Evolutionary conservation across 2,888 invertebrate genomes (phyloP).

Genomic region (Crematogaster levior): DNA sequence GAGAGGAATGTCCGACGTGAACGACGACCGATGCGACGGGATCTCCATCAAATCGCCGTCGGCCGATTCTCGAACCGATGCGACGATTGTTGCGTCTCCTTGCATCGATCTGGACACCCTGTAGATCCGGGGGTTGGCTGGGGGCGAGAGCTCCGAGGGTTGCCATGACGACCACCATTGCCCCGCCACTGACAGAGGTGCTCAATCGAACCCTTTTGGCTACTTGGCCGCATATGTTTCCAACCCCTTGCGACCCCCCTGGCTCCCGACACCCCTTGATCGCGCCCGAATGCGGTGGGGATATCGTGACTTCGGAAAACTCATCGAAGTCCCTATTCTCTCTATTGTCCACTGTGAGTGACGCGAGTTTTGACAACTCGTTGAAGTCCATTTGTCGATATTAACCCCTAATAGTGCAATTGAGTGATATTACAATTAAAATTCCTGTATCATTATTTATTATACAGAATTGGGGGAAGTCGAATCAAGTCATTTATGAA

Average conservation of each 20-base stretch:
- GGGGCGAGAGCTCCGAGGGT: conserved; percentile 78
- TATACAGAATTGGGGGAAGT: background rate
- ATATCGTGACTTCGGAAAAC: conserved; percentile 37
- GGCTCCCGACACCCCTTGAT: background rate
- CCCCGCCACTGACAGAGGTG: conserved; percentile 78
- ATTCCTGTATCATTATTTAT: background rate
- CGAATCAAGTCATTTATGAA: background rate
- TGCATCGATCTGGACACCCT: conserved; percentile 76
- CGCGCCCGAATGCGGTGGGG: background rate
- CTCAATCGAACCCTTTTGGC: conserved; percentile 77
- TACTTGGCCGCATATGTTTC: conserved; percentile 52
- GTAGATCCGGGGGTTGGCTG: conserved; percentile 78
- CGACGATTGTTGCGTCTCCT: conserved; percentile 59
- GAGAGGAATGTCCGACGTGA: conserved; percentile 26
- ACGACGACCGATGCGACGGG: conserved; percentile 3
- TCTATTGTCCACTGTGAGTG: conserved; percentile 8
- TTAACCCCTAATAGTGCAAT: background rate
- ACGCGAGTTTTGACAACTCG: conserved; percentile 27
- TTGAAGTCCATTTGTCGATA: background rate
- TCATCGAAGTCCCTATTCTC: conserved; percentile 4
- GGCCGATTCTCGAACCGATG: conserved; percentile 18
- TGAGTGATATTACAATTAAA: background rate
- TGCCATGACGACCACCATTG: conserved; percentile 80
- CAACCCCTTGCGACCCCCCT: conserved; percentile 27
- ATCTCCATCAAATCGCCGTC: conserved; percentile 15